phyloP scores from a whole-genome alignment of 2,797 vertebrate species.

The Lerista edwardsae region DNA sequence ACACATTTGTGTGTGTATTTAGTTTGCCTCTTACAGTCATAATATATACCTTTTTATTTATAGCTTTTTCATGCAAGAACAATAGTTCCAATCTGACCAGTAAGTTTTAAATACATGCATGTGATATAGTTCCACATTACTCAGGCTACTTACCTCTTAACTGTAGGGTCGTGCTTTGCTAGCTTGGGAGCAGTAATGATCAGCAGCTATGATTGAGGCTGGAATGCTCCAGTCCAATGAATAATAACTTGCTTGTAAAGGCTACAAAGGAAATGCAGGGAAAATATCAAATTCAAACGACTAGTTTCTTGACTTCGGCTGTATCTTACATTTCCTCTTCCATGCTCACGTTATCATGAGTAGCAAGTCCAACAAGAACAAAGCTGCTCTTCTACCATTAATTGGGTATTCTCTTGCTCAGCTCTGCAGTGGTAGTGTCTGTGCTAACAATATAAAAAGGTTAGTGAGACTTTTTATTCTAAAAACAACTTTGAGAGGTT shows the following conservation, averaged over 20 bases:
- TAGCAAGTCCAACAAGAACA: constrained; percentile 45
- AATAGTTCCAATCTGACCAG: neutral
- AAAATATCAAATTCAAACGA: constrained; percentile 9
- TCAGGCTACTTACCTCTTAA: fast-evolving
- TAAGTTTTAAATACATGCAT: neutral
- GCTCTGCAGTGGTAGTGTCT: constrained; percentile 40
- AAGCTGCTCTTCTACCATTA: constrained; percentile 39
- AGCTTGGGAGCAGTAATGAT: constrained; percentile 12
- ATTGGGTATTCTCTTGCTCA: constrained; percentile 52
- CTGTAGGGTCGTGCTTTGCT: neutral
- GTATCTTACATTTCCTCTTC: neutral
- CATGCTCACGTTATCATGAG: constrained; percentile 36
- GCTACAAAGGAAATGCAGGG: neutral
- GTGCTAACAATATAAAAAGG: constrained; percentile 50
- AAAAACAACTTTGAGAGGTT: constrained; percentile 50
- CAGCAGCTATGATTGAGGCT: constrained; percentile 3
- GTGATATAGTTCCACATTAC: neutral
- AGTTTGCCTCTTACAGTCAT: neutral
- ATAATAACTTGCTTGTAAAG: constrained; percentile 13
- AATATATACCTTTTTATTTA: neutral
- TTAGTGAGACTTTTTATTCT: constrained; percentile 21
- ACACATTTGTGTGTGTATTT: neutral
- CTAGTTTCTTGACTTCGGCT: constrained; percentile 29
- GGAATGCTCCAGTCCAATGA: neutral
- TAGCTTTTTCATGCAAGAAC: neutral